Evolutionary conservation across 2,888 invertebrate genomes (phyloP), one percentile per base, ranked within the genome.

Genomic region (Chydorus sphaericus): DNA sequence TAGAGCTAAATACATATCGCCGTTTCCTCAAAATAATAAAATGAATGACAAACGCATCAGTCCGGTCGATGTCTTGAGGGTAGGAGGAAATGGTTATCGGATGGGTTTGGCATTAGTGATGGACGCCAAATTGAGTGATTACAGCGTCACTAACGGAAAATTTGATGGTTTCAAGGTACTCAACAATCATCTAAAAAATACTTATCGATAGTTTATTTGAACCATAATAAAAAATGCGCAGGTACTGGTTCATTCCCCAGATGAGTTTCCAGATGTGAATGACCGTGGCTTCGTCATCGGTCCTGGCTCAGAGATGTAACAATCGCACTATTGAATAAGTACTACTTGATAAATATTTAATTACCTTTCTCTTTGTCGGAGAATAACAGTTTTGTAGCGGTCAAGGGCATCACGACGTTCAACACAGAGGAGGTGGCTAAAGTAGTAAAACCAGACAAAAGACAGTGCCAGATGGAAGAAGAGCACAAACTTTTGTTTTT

Each of bases 261-360:
- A 48, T 16, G 55, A 55, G n/a, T 55, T 55, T n/a, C 49, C 55
- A 14, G 55, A 55, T 14, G 26, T 55, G 5, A 30, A 20, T 6
- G 55, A 55, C 7, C 31, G 48, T n/a, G 55, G 49, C 8, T 31
- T 55, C 26, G 36, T 36, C 5, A n/a, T 55, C 10, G 48, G 48
- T 5, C 36, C 49, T 49, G 55, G 55, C 5, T 28, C 48, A 6
- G 31, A 49, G 23, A 23, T 33, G 31, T 38, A 36, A 36, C 14
- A 16, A 20, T 14, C 7, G 29, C 16, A 29, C 26, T 1, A 18
- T 48, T 18, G 11, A 44, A 23, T 20, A n/a, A 14, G 23, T 44
- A 23, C 28, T n/a, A 1, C 1, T 26, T 44, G 39, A 8, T 26
- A 14, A 11, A 23, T 2, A 7, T 5, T 39, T 39, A 2, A 16